phyloP scores from a whole-genome alignment of 2,113 vertebrate genomes.

The Ondatra zibethicus region DNA sequence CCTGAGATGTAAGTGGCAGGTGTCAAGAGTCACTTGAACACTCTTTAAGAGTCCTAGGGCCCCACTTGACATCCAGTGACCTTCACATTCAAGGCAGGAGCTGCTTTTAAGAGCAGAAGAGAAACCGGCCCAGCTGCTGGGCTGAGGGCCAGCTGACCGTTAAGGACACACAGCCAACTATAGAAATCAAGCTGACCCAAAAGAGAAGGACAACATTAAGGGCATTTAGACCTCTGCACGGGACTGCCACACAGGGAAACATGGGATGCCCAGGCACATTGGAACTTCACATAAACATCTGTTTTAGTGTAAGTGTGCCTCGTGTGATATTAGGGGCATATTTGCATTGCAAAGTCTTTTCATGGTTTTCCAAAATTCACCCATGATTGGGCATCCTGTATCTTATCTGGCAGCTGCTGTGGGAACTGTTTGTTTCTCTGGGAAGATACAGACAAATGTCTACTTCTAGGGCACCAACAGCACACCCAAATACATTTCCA shows the following conservation, averaged over 20 bases:
- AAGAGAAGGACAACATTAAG: background rate
- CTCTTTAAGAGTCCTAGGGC: constrained; percentile 35
- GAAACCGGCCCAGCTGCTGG: background rate
- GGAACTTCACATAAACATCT: background rate
- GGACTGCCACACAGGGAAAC: background rate
- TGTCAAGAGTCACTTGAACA: constrained; percentile 63
- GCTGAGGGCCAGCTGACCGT: constrained; percentile 38
- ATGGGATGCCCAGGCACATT: background rate
- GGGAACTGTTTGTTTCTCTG: background rate
- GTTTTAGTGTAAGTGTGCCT: background rate
- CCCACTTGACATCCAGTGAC: constrained; percentile 68
- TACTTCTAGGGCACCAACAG: background rate
- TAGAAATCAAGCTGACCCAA: background rate
- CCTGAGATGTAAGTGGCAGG: background rate
- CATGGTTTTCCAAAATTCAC: background rate
- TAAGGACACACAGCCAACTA: background rate
- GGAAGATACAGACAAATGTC: background rate
- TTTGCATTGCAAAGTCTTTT: background rate
- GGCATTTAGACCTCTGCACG: background rate
- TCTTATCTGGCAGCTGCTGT: background rate
- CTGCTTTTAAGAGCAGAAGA: background rate
- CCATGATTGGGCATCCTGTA: background rate
- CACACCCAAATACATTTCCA: background rate
- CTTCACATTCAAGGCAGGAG: background rate
- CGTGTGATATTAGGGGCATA: background rate